Base-by-base conservation (phyloP, 2,113 vertebrate species). In the Microtus pennsylvanicus region DNA sequence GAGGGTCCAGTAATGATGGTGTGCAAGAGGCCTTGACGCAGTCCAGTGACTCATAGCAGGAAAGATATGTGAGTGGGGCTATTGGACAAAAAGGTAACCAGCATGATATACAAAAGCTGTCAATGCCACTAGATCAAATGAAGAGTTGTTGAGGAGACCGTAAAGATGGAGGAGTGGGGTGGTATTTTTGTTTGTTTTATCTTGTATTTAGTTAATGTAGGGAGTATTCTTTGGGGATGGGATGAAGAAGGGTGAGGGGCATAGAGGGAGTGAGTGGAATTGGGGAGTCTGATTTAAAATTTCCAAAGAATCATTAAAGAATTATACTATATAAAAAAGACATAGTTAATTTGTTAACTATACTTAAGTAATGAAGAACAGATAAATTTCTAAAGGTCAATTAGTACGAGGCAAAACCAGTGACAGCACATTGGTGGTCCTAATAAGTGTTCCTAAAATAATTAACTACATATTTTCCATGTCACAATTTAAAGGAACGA, bases 401-500 rank as follows among this genome's bases (percentile, higher is more conserved):
- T 88, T 92, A 78, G 2, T 72, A 91, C n/a, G 90, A 89, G 50
- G 5, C 58, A 94, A 86, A 96, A 21, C 11, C 67, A 61, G 19
- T 90, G 35, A 11, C 78, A 58, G 45, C 26, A 58, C 7, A 38
- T 7, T 74, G 5, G 65, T 52, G 22, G 12, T 89, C n/a, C 45
- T 69, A 55, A 55, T 74, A 85, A 55, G 7, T 58, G 19, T 42
- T 87, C 91, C 26, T 92, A 13, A 69, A 97, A 82, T 87, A 55
- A 90, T 42, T 92, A 87, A 50, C 83, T 95, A 50, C 11, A 5
- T 38, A 50, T 92, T 94, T 90, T 92, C 33, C 26, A 75, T 33
- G 70, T 92, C 45, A 90, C 17, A 78, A 75, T 63, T 55, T 67
- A 88, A 88, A 28, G 58, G 82, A 11, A 61, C 45, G 30, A 12